Base-by-base conservation (phyloP, 2,797 vertebrate species). In the Lateolabrax maculatus region DNA sequence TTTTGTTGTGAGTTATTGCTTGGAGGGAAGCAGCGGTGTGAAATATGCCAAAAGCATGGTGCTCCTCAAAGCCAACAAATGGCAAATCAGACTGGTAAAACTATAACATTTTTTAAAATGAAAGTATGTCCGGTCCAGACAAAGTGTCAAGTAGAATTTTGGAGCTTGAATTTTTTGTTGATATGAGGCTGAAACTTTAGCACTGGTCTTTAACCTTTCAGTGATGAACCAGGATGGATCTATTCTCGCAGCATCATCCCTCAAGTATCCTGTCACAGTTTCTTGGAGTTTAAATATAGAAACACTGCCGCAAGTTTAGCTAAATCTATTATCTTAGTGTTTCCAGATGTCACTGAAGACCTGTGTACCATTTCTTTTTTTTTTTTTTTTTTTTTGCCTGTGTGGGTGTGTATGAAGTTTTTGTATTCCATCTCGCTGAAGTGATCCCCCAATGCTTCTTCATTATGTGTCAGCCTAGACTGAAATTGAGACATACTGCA, bases 271-370 rank as follows among this genome's bases (percentile, higher is more conserved):
- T 84, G 75, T 79, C 78, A 68, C 75, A 66, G 65, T 87, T 85
- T 83, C 64, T 66, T 57, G 0, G 63, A 70, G 88, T 88, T 90
- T 93, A 93, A 90, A 93, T 90, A 91, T 94, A 94, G 91, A 87
- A 86, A 87, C 87, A 56, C 46, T 25, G 61, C 64, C 78, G 39
- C 86, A 83, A 71, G 61, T 93, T 89, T 77, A 65, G 75, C 84
- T 84, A 80, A 89, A 90, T 85, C 64, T 84, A 85, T 90, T 88
- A 81, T 29, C 44, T 85, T 88, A 91, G 80, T 84, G 80, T 81
- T 89, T 90, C 90, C 94, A 95, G 89, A 93, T 95, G 91, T 91
- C 84, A 87, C 19, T 70, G 36, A 75, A 66, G 73, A 83, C 51
- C 49, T 75, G 63, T 62, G 71, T 70, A 80, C 64, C 74, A 37